Base-by-base conservation (phyloP, 37 sponge, comb jelly and placozoan genomes). In the Cladorhizidae sp. region DNA sequence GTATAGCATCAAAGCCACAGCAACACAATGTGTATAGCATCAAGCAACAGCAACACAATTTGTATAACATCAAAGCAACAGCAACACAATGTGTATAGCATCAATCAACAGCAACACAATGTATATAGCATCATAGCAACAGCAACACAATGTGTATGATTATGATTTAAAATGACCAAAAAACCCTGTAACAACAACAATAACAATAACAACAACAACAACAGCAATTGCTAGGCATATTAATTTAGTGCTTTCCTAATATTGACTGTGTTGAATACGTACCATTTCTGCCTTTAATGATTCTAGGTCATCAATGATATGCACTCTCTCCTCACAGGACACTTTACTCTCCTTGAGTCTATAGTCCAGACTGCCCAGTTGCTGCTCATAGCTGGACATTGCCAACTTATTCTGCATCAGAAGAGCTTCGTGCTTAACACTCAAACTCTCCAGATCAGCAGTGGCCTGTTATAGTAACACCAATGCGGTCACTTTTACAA, bases 371-470 rank as follows among this genome's bases (percentile, higher is more conserved):
- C 72, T 68, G 15, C 22, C 40, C 0, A 85, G 23, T 64, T 72
- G 23, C 73, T 78, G 21, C 86, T 64, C 55, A 12, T 42, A n/a
- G 49, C 49, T 65, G 22, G 43, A n/a, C 26, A 49, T 31, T 18
- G n/a, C 22, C 73, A 85, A 23, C 54, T 79, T 54, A 51, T 67
- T 59, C 40, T 78, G 32, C 6, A 65, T 79, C 73, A 37, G 36
- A 33, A 85, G 72, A 29, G 73, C 55, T 55, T 85, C 79, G 49
- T 79, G 41, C 29, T 85, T 70, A 17, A 78, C 29, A 20, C 25
- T 78, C 68, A 74, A 26, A 33, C 28, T 26, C 15, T 52, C 33
- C 39, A 85, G 42, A 65, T 85, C 73, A 17, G 38, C 40, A 3
- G 41, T 28, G n/a, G 65, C 31, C 84, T 83, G 31, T 3, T n/a